These are phyloP conservation scores for Acheta domesticus DNA, from an alignment of 2,888 invertebrate species.

Conservation along the genomic window DNA sequence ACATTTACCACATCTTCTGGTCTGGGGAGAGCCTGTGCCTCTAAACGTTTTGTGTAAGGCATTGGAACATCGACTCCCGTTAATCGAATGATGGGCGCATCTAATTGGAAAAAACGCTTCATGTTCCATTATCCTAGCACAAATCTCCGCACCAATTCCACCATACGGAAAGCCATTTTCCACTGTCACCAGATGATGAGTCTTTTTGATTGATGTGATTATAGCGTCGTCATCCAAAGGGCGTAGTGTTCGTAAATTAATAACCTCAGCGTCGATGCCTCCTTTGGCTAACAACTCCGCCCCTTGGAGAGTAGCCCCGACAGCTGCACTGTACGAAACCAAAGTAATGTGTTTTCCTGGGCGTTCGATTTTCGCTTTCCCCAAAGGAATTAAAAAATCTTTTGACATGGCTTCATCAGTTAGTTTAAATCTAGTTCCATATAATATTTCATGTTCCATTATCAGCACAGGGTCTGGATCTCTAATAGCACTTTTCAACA, in stretches of 20 bases:
- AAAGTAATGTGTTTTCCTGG: conserved; percentile 54
- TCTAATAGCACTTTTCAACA: conserved; percentile 60
- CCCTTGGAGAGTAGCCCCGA: conserved; percentile 55
- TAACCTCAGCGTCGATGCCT: conserved; percentile 55
- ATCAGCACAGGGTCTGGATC: conserved; percentile 62
- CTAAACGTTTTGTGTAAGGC: conserved; percentile 58
- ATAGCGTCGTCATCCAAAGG: conserved; percentile 52
- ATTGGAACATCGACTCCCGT: conserved; percentile 60
- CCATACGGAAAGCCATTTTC: conserved; percentile 64
- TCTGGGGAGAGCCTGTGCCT: conserved; percentile 51
- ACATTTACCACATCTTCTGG: conserved; percentile 41
- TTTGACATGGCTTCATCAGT: conserved; percentile 53
- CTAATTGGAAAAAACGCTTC: conserved; percentile 56
- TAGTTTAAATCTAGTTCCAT: conserved; percentile 56
- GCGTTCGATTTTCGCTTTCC: conserved; percentile 60
- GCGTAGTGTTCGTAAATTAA: conserved; percentile 59
- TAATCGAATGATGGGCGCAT: conserved; percentile 56
- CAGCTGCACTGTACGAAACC: conserved; percentile 55
- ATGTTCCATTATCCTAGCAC: conserved; percentile 27
- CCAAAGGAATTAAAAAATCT: conserved; percentile 58
- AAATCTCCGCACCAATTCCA: conserved; percentile 47
- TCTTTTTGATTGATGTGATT: conserved; percentile 58
- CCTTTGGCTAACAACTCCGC: conserved; percentile 53
- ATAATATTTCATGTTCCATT: conserved; percentile 63
- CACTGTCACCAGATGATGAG: conserved; percentile 60